Evolutionary conservation across 2,113 vertebrate genomes (phyloP).

Genomic region (Carlito syrichta): DNA sequence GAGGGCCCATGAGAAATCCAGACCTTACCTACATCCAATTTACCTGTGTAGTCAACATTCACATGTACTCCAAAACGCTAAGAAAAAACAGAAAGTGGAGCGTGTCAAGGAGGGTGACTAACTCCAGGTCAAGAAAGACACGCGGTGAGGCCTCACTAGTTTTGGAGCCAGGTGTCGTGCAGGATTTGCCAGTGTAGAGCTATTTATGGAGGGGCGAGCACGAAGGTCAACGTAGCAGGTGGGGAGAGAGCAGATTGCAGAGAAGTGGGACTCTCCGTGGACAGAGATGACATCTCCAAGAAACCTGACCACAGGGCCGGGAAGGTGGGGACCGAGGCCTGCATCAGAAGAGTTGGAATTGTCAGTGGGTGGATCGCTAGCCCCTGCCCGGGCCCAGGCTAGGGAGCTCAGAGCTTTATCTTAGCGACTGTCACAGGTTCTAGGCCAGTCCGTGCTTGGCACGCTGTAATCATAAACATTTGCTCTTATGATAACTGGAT

Average conservation of each 20-base stretch:
- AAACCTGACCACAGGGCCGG: neutral
- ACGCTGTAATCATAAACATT: fast-evolving
- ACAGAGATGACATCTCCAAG: neutral
- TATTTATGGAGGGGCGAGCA: neutral
- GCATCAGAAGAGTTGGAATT: neutral
- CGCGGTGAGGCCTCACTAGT: neutral
- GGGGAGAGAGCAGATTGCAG: neutral
- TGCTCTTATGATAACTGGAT: fast-evolving
- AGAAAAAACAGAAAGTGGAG: too few species aligned
- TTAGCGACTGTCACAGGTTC: fast-evolving
- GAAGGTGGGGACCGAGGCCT: neutral
- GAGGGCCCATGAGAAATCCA: too few species aligned
- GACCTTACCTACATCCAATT: too few species aligned
- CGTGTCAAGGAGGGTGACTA: neutral
- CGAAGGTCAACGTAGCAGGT: neutral
- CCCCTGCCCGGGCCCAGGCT: neutral
- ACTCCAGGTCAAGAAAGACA: neutral
- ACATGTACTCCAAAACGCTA: too few species aligned
- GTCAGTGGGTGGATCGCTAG: neutral
- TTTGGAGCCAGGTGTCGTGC: neutral
- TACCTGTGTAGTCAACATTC: too few species aligned
- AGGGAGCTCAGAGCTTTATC: neutral
- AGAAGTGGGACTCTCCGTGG: neutral
- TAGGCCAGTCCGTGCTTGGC: neutral
- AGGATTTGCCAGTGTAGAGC: neutral